Conservation (phyloP, 1,140 invertebrate species). For the Sarcophaga bullata region DNA sequence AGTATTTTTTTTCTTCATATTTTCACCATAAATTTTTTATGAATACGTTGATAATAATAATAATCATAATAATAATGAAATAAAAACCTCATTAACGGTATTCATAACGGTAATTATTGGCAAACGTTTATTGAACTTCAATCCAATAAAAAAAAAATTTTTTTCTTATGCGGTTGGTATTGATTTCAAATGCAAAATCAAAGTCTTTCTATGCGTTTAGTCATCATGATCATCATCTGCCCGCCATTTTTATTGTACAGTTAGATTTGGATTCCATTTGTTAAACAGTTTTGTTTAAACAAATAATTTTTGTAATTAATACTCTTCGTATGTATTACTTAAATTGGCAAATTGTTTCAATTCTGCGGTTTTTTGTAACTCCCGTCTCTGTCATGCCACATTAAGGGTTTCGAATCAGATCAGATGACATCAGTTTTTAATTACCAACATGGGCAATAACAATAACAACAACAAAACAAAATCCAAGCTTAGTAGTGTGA, state of each 20-base stretch:
- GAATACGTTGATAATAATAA: too few relatives aligned
- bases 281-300: not conserved
- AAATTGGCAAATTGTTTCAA: constrained; percentile 11
- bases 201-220: not conserved
- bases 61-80: too few relatives aligned
- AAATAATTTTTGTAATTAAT: not conserved
- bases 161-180: not conserved
- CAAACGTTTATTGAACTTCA: not conserved
- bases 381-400: not conserved
- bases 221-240: not conserved
- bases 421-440: not conserved
- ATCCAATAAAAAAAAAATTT: not conserved
- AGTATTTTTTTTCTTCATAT: too few relatives aligned
- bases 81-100: too few relatives aligned
- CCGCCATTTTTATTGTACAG: not conserved
- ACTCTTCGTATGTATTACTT: not conserved
- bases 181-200: not conserved
- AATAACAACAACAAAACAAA: too few relatives aligned
- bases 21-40: too few relatives aligned
- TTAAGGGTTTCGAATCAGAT: not conserved
- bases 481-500: not conserved
- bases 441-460: too few relatives aligned
- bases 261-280: too few relatives aligned
- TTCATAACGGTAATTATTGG: not conserved
- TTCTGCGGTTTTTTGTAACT: not conserved